phyloP scores from a whole-genome alignment of 2,113 vertebrate species.

The Mastomys natalensis region DNA sequence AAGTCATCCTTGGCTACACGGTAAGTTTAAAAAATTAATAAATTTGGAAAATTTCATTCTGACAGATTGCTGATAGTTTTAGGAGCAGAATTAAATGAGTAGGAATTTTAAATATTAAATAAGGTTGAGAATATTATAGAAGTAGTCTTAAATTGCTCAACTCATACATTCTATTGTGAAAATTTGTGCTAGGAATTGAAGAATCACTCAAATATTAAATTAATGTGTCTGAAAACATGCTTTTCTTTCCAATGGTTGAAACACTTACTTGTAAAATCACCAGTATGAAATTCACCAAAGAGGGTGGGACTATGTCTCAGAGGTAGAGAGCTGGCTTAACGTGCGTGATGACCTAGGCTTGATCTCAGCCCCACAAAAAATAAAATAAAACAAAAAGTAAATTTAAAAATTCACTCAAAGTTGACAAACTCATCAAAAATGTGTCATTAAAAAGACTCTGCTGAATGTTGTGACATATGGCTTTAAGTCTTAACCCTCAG shows the following conservation, averaged over 20 bases:
- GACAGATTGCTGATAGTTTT: constrained; percentile 7
- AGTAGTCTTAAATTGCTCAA: constrained; percentile 19
- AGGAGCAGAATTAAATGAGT: neutral
- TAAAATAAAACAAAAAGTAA: neutral
- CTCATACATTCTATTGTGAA: constrained; percentile 28
- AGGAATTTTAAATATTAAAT: constrained; percentile 46
- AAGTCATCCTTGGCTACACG: neutral
- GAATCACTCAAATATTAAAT: constrained; percentile 13
- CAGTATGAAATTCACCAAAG: constrained; percentile 27
- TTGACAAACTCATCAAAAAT: constrained; percentile 31
- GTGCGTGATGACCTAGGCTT: neutral
- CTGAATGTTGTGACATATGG: neutral
- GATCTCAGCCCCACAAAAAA: neutral
- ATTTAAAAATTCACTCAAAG: neutral
- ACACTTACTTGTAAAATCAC: constrained; percentile 25
- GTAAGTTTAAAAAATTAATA: neutral
- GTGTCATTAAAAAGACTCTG: neutral
- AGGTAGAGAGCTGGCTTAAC: neutral
- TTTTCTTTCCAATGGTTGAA: constrained; percentile 21
- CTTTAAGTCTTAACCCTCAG: neutral
- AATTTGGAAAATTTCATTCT: constrained; percentile 25
- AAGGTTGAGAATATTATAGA: neutral
- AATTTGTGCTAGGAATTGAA: neutral
- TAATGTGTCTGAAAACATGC: neutral
- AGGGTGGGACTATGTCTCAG: neutral